Conservation (phyloP, 2,797 vertebrate species). For the Calcarius lapponicus region DNA sequence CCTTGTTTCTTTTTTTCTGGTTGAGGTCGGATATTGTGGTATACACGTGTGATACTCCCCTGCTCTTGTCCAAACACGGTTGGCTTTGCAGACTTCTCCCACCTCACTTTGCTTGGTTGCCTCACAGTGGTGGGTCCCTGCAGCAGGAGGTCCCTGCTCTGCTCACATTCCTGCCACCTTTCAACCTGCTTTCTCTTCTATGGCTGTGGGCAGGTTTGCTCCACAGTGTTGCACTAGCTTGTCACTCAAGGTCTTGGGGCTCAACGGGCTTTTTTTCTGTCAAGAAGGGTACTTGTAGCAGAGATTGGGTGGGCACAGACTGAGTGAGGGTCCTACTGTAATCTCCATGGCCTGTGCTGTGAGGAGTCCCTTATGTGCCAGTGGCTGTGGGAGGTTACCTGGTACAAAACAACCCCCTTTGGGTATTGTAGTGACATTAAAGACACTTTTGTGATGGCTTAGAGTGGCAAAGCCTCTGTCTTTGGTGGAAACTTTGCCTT, state of each 20-base stretch:
- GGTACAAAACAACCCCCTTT: background rate
- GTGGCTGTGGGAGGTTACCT: background rate
- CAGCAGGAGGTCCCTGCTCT: background rate
- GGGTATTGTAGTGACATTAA: background rate
- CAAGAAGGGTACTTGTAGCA: background rate
- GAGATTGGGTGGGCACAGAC: background rate
- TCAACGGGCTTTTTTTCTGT: background rate
- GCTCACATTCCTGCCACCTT: background rate
- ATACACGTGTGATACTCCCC: conserved; percentile 71
- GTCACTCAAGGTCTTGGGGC: background rate
- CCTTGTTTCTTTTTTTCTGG: conserved; percentile 49
- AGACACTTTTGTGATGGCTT: background rate
- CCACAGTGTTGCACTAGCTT: background rate
- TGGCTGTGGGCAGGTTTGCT: conserved; percentile 14
- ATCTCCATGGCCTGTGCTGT: background rate
- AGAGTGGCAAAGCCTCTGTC: background rate
- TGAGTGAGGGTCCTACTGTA: background rate
- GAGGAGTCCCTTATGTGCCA: background rate
- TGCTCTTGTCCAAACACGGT: conserved; percentile 56
- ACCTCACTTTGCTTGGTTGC: conserved; percentile 33
- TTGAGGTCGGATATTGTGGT: conserved; percentile 23
- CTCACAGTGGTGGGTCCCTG: background rate
- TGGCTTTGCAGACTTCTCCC: conserved; percentile 57
- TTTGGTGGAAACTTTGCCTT: background rate
- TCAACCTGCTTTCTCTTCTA: background rate